These are phyloP conservation scores for Anolis sagrei DNA, from an alignment of 2,113 vertebrate species.

Conservation along the genomic window DNA sequence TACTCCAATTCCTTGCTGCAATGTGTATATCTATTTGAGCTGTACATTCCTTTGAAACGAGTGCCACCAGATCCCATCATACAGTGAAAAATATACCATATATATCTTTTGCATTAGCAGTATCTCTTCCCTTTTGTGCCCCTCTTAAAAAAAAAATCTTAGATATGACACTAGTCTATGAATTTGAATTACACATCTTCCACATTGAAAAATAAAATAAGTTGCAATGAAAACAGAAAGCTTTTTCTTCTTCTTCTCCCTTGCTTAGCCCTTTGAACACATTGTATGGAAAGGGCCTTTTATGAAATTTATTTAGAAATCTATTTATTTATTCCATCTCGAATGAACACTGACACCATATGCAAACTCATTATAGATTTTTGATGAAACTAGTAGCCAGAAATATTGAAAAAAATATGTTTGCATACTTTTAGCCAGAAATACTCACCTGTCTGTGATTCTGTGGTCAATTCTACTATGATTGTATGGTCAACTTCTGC, in stretches of 20 bases:
- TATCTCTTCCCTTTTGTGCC: neutral
- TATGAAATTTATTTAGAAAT: conserved; percentile 12
- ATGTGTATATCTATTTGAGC: neutral
- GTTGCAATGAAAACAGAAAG: neutral
- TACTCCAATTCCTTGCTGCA: neutral
- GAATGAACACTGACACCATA: neutral
- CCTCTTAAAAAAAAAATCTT: conserved; percentile 19
- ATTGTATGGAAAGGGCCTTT: neutral
- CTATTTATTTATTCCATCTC: neutral
- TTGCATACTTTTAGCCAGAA: neutral
- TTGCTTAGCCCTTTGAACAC: neutral
- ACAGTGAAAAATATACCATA: neutral
- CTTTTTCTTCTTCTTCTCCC: neutral
- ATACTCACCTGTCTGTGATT: neutral
- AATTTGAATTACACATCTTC: conserved; percentile 13
- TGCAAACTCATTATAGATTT: neutral
- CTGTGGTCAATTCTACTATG: too few species aligned
- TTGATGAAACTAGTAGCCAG: too few species aligned
- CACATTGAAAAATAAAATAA: neutral
- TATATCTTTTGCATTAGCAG: conserved; percentile 26
- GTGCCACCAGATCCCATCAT: neutral
- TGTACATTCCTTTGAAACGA: neutral
- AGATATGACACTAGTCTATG: neutral
- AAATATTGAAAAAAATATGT: neutral
- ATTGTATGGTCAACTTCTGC: too few species aligned